Conservation (phyloP, 2,888 invertebrate genomes). For the Rhogogaster chlorosoma region DNA sequence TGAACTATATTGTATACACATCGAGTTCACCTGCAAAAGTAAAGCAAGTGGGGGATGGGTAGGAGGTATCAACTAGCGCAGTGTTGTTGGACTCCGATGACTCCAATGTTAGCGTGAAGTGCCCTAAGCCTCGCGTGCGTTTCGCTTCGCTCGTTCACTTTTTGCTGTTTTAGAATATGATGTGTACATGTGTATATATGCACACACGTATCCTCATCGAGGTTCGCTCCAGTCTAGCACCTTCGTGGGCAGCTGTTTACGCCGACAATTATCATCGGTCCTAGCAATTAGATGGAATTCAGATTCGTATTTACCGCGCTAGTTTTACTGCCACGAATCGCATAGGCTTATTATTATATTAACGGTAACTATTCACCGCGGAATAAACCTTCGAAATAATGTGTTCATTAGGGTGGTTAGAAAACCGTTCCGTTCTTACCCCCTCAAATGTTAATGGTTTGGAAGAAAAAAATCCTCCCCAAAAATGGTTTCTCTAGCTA, state of each 20-base stretch:
- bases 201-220: background rate
- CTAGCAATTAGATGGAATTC: background rate
- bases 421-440: too few species aligned
- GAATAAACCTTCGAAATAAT: too few species aligned
- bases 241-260: conserved; percentile 32
- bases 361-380: background rate
- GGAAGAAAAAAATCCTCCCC: too few species aligned
- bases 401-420: too few species aligned
- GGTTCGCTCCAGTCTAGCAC: background rate
- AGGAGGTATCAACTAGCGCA: background rate
- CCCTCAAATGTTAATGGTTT: too few species aligned
- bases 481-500: too few species aligned
- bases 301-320: background rate
- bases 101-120: conserved; percentile 38
- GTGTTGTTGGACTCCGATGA: conserved; percentile 16
- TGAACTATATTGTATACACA: background rate
- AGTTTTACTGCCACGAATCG: background rate
- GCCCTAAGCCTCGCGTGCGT: conserved; percentile 64
- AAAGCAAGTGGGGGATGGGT: background rate
- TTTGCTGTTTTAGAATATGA: conserved; percentile 33
- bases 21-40: background rate
- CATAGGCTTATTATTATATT: background rate
- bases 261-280: conserved; percentile 31
- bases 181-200: background rate
- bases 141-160: conserved; percentile 64